Percentiles rank a stretch among this genome's conserved stretches.
phyloP scores from a whole-genome alignment of 2,888 invertebrate species.

The Xylophagus ater region DNA sequence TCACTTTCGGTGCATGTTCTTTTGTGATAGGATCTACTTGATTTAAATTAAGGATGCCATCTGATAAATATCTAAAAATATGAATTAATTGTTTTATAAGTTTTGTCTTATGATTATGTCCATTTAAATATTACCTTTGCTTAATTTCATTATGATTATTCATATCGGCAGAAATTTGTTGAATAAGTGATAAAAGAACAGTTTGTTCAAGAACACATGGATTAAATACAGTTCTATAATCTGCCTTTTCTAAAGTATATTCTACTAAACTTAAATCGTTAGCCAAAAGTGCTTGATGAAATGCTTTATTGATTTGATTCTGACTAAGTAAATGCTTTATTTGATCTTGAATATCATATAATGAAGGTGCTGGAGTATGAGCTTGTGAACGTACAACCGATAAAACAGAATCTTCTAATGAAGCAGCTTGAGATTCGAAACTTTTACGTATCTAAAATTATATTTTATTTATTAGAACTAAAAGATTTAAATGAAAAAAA shows the following conservation, averaged over 20 bases:
- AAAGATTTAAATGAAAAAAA: neutral
- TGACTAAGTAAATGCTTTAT: slow-evolving; percentile 55
- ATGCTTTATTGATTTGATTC: slow-evolving; percentile 76
- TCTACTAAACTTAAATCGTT: slow-evolving; percentile 80
- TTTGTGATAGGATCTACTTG: slow-evolving; percentile 62
- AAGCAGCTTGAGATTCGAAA: slow-evolving; percentile 49
- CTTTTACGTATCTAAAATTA: slow-evolving; percentile 34
- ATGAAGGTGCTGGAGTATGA: slow-evolving; percentile 60
- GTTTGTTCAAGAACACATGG: slow-evolving; percentile 73
- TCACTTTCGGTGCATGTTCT: slow-evolving; percentile 70
- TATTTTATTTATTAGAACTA: neutral
- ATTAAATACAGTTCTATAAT: slow-evolving; percentile 66
- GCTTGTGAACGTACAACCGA: slow-evolving; percentile 56
- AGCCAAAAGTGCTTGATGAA: slow-evolving; percentile 80
- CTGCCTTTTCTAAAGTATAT: slow-evolving; percentile 74
- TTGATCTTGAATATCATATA: slow-evolving; percentile 50
- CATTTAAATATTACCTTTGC: slow-evolving; percentile 49
- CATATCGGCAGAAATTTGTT: slow-evolving; percentile 87
- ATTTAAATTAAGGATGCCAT: slow-evolving; percentile 75
- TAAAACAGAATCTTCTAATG: slow-evolving; percentile 47
- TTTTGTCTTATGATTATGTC: neutral
- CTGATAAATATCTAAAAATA: slow-evolving; percentile 65
- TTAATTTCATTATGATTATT: slow-evolving; percentile 72
- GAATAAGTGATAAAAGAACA: slow-evolving; percentile 83
- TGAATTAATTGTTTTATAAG: slow-evolving; percentile 3